Evolutionary conservation across 2,888 invertebrate genomes (phyloP).

Genomic region (Ypsolopha sequella): DNA sequence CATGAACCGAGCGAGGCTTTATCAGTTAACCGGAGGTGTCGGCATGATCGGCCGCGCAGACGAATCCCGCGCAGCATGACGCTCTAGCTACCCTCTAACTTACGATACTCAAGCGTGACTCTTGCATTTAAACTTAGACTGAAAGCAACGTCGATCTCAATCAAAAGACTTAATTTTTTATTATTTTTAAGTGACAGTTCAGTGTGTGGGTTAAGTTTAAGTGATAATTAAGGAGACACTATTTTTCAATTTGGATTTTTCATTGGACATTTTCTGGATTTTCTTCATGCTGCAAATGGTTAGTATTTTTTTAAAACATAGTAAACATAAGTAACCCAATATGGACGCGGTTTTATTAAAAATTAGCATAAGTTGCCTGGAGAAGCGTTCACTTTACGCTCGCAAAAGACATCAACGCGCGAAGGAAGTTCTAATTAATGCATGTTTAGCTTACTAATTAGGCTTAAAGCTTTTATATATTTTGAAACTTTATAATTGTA

Average conservation of each 20-base stretch:
- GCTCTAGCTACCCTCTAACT: conserved; percentile 29
- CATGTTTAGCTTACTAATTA: too few relatives aligned
- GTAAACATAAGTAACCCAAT: neutral
- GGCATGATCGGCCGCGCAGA: conserved; percentile 53
- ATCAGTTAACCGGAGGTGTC: conserved; percentile 65
- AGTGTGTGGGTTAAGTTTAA: conserved; percentile 53
- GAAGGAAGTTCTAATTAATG: conserved; percentile 12
- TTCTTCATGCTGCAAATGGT: conserved; percentile 35
- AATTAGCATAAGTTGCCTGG: neutral
- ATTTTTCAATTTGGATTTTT: conserved; percentile 31
- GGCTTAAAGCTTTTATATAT: too few relatives aligned
- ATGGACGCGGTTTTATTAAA: neutral
- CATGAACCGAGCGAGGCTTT: conserved; percentile 61
- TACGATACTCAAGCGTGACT: conserved; percentile 18
- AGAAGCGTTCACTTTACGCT: neutral
- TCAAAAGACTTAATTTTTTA: conserved; percentile 55
- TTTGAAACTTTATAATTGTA: too few relatives aligned
- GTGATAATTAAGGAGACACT: conserved; percentile 42
- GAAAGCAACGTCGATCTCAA: conserved; percentile 68
- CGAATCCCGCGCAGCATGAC: conserved; percentile 34
- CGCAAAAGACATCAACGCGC: conserved; percentile 65
- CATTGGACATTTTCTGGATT: conserved; percentile 27
- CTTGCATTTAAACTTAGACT: conserved; percentile 57
- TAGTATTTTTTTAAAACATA: conserved; percentile 21
- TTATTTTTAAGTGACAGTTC: conserved; percentile 55